phyloP scores from a whole-genome alignment of 2,888 invertebrate species.

The Pterostichus madidus region DNA sequence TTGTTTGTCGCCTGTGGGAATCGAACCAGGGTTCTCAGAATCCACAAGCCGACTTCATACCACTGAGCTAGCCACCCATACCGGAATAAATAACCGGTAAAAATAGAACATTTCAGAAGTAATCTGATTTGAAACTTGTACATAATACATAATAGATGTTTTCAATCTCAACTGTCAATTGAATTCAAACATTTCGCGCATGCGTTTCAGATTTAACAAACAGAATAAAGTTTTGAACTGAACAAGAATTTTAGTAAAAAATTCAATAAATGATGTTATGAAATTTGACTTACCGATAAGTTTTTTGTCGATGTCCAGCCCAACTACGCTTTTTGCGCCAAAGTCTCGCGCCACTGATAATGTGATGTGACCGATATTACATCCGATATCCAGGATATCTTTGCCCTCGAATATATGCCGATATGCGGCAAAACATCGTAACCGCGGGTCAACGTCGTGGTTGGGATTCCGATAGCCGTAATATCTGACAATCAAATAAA shows the following conservation, averaged over 20 bases:
- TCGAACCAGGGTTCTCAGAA: no score
- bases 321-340: conserved; percentile 90
- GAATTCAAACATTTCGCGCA: neutral
- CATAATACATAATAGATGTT: conserved; percentile 18
- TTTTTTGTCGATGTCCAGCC: conserved; percentile 96
- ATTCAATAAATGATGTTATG: conserved; percentile 5
- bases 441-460: conserved; percentile 89
- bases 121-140: conserved; percentile 21
- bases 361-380: conserved; percentile 97
- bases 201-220: no score
- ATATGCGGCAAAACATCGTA: conserved; percentile 89
- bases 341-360: conserved; percentile 93
- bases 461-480: conserved; percentile 95
- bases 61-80: no score
- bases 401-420: conserved; percentile 91
- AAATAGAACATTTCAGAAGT: neutral
- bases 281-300: conserved; percentile 81
- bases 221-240: no score
- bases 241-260: neutral
- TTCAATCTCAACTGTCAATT: conserved; percentile 11
- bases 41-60: no score
- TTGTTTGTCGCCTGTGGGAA: no score
- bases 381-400: conserved; percentile 97
- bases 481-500: conserved; percentile 81
- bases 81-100: no score